Base-by-base conservation (phyloP, 2,888 invertebrate genomes). In the Ecdyonurus torrentis region DNA sequence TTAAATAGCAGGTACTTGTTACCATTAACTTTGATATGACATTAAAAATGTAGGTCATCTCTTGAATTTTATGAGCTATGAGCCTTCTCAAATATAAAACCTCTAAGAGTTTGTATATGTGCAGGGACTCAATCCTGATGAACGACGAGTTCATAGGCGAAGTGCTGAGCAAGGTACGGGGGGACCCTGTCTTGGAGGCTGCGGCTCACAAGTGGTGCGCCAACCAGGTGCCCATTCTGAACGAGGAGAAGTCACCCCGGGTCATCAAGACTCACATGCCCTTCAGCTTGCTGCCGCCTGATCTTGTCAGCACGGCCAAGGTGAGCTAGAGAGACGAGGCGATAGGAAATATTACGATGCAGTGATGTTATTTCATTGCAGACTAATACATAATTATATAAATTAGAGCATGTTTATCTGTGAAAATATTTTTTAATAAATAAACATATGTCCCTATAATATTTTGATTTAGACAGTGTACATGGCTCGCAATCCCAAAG, bases 231-330 rank as follows among this genome's bases (percentile, higher is more conserved):
- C 1, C 61, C 52, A 53, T 64, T 3, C 58, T 64, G 15, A 52
- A 64, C 59, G 59, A 62, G 1, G 24, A 59, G 2, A 25, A 19
- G 3, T 59, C 63, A 10, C 68, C 66, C 2, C 62, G 69, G 15
- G 66, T 68, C 20, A 63, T 70, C 15, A 69, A 70, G 64, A 66
- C 68, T 23, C 69, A 69, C 58, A 65, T 70, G 50, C 68, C 70
- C 10, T 66, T 65, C 25, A 65, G 66, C 52, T 63, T 67, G 22
- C 63, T 69, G 37, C 67, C 50, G 50, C 50, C 50, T 10, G 18
- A 50, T 50, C 18, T 50, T 10, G 10, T 50, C 18, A 7, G n/a
- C 7, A 52, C 61, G 2, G 50, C 50, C 7, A 50, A 50, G 18
- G 50, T 50, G n/a, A n/a, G n/a, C n/a, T n/a, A n/a, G n/a, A n/a